A percentile compares a stretch with the other conserved stretches of the same genome.
Evolutionary conservation across 2,888 invertebrate genomes (phyloP).

Genomic region (Drosophila prolongata): DNA sequence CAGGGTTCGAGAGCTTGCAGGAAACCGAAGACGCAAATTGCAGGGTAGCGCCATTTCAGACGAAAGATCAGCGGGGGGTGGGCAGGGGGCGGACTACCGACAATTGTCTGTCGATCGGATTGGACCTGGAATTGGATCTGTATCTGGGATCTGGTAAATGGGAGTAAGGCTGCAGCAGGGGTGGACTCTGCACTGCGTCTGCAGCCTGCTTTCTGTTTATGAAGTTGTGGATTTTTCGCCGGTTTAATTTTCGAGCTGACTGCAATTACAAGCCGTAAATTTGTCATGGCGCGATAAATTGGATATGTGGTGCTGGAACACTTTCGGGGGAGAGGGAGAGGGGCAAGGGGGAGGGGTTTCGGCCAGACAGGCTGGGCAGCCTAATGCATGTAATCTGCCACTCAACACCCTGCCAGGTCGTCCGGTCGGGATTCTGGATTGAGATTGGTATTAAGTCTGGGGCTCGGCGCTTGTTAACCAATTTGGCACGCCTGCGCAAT

Average conservation of each 20-base stretch:
- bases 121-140: conserved; percentile 21
- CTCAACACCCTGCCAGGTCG: conserved; percentile 77
- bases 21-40: conserved; percentile 76
- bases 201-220: conserved; percentile 61
- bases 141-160: not conserved
- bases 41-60: conserved; percentile 63
- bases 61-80: conserved; percentile 49
- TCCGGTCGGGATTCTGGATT: conserved; percentile 5
- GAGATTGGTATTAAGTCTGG: conserved; percentile 4
- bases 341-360: not conserved
- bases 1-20: conserved; percentile 52
- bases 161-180: not conserved
- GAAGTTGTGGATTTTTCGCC: conserved; percentile 76
- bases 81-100: conserved; percentile 4
- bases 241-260: conserved; percentile 71
- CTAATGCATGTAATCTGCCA: conserved; percentile 81
- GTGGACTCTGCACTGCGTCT: not conserved
- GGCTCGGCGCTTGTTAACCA: conserved; percentile 63
- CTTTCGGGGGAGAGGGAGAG: not conserved
- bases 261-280: conserved; percentile 82
- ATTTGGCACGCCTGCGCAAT: conserved; percentile 58
- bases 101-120: conserved; percentile 48
- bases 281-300: conserved; percentile 82
- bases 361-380: conserved; percentile 60
- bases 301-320: conserved; percentile 1